phyloP scores from a whole-genome alignment of 2,113 vertebrate species.

The Australoheros scitulus region DNA sequence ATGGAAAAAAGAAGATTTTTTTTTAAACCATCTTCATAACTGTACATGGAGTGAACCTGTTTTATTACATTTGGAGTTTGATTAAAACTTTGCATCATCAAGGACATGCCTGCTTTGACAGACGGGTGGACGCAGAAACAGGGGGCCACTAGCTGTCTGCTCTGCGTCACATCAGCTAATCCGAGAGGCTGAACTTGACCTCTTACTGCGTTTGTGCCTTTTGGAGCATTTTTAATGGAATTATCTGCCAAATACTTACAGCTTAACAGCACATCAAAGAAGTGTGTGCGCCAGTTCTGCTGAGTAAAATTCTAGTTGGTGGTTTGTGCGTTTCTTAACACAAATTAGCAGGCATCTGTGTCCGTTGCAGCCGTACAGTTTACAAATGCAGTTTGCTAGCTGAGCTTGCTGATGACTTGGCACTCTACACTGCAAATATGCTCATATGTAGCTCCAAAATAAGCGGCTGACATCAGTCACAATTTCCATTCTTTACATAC shows the following conservation, averaged over 20 bases:
- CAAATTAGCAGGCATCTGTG: background rate
- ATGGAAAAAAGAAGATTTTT: too few species aligned
- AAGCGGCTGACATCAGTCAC: background rate
- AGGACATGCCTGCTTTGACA: background rate
- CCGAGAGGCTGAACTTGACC: background rate
- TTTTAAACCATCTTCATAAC: background rate
- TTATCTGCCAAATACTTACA: background rate
- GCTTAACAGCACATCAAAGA: too few species aligned
- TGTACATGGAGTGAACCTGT: background rate
- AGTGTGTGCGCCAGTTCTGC: background rate
- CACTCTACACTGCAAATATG: background rate
- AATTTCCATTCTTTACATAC: background rate
- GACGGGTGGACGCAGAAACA: background rate
- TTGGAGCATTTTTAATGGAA: background rate
- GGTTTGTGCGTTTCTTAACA: background rate
- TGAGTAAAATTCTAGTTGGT: background rate
- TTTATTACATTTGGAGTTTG: background rate
- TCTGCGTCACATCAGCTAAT: background rate
- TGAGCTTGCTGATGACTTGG: background rate
- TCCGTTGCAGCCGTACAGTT: background rate
- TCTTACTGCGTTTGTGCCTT: background rate
- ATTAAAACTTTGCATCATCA: background rate
- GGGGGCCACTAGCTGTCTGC: background rate
- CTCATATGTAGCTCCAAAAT: background rate
- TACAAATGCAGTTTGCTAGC: background rate